Base-by-base conservation (phyloP, 1,140 invertebrate species). In the Mylabris phalerata region DNA sequence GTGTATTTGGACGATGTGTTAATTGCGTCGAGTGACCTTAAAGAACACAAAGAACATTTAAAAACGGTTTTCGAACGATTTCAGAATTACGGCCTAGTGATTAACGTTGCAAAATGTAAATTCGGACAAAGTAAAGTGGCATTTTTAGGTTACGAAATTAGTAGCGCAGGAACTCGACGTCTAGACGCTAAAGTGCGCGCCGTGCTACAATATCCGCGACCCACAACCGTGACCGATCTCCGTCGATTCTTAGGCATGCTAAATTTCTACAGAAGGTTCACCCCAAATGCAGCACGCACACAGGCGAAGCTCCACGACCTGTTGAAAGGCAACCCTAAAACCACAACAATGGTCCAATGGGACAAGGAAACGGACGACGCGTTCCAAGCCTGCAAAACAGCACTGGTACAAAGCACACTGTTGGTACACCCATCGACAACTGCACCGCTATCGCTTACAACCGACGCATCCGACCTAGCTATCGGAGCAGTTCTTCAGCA, bases 1-100 rank as follows among this genome's bases (percentile, higher is more conserved):
- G 43, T 57, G 38, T 74, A 71, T 45, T 63, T 75, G 1, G 71
- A 76, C 47, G 72, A 76, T 47, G 67, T 76, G 42, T 41, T 77
- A 0, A 63, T 77, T 10, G 68, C 67, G 0, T 72, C 71, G 9
- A 42, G 43, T 6, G 26, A 75, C 38, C 27, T 45, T 42, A 11
- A 60, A 19, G 71, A 73, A 10, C 41, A 42, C 10, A 42, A 42
- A 10, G 10, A 6, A 10, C 41, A 42, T 10, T 42, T 42, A 11
- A 11, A 42, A 42, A 42, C 11, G 3, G 41, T 42, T 3, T 42
- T 42, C 11, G 9, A 42, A 4, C 1, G 41, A 42, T 9, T 11
- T 11, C 9, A 10, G 9, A 6, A 10, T 0, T 42, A 42, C 10
- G 41, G 41, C 3, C 9, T 42, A 10, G 11, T 11, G 11, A 10